Base-by-base conservation (phyloP, 1,140 invertebrate species). In the Asobara japonica region DNA sequence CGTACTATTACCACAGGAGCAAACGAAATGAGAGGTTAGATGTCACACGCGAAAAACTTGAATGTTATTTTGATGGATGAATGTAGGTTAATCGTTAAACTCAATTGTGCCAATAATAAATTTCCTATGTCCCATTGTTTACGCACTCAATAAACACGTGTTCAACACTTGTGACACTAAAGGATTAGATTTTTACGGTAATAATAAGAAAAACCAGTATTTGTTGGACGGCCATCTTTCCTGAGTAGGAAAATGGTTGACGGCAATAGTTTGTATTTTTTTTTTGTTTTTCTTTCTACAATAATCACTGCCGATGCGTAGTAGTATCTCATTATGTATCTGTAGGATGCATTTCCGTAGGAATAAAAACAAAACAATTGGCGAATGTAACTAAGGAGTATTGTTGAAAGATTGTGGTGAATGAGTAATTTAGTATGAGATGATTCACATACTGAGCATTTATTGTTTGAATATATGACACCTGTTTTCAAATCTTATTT, bases 161-260 rank as follows among this genome's bases (percentile, higher is more conserved):
- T 29, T 45, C 8, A 11, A n/a, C n/a, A 30, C 41, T 48, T 13
- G 22, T 25, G 18, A n/a, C 27, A 48, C 13, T 66, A 41, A 45
- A 38, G 10, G 38, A 31, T 30, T 13, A 48, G 33, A 30, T 36
- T 36, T n/a, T 56, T 20, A 71, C 36, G 38, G 38, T 71, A 65
- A 71, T 65, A 71, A 71, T 65, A 71, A 65, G 45, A 65, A 73
- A 65, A 69, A 73, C 66, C 65, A 61, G 72, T 73, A 38, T 69
- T 65, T 65, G 60, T 69, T 73, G 72, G 72, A 73, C 72, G 72
- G 72, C 72, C 72, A 73, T 73, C 60, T 73, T 74, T 74, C 18
- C 72, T 69, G 38, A 72, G 20, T 72, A 51, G 65, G 65, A 73
- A 68, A 64, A 69, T 64, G 36, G 65, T 61, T 45, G 71, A 45